Conservation (phyloP, 2,113 vertebrate genomes). For the Myotis davidii region DNA sequence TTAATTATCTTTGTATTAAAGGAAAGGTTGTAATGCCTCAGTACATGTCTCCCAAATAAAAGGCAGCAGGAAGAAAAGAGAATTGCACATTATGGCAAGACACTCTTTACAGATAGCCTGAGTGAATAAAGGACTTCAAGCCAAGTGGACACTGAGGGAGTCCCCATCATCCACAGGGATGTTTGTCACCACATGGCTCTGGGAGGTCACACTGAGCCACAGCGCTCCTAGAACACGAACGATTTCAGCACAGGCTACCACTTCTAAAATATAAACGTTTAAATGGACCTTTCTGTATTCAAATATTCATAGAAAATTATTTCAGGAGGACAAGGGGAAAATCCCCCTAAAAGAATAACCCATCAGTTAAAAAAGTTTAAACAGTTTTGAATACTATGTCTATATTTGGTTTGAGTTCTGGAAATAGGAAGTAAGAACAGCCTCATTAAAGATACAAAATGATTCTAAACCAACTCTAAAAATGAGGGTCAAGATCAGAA, state of each 20-base stretch:
- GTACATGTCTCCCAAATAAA: conserved; percentile 44
- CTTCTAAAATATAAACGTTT: conserved; percentile 44
- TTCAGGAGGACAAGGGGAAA: conserved; percentile 61
- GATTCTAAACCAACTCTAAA: conserved; percentile 75
- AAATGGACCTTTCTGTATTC: conserved; percentile 44
- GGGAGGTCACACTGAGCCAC: neutral
- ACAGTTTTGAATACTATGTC: conserved; percentile 69
- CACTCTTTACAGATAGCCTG: conserved; percentile 56
- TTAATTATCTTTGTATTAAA: conserved; percentile 44
- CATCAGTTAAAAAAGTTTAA: conserved; percentile 67
- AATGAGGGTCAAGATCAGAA: conserved; percentile 78
- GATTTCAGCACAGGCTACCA: neutral
- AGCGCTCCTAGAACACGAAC: neutral
- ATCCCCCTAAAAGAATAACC: conserved; percentile 64
- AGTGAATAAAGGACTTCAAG: conserved; percentile 65
- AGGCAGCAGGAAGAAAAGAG: conserved; percentile 23
- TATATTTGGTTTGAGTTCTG: conserved; percentile 71
- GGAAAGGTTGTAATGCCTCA: conserved; percentile 13
- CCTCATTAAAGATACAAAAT: conserved; percentile 72
- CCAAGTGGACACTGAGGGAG: conserved; percentile 7
- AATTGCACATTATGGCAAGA: conserved; percentile 51
- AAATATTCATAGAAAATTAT: conserved; percentile 62
- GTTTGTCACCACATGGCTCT: conserved; percentile 12
- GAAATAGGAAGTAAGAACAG: conserved; percentile 79
- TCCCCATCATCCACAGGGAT: neutral